Evolutionary conservation across 1,140 invertebrate species (phyloP).

Genomic region (Bombus turneri): DNA sequence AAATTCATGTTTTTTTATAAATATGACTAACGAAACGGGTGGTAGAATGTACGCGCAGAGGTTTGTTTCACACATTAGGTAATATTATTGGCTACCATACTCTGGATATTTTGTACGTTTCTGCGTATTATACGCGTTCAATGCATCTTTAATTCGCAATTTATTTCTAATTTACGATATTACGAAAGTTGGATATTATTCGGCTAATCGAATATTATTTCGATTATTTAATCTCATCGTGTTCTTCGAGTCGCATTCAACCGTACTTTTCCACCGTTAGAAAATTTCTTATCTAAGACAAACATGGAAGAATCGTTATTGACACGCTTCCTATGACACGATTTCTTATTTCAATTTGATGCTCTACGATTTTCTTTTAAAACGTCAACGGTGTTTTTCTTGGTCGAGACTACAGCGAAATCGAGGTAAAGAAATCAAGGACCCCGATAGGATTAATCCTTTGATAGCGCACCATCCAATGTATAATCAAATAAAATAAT

Average conservation of each 20-base stretch:
- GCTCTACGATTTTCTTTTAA: not conserved
- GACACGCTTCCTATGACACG: no score
- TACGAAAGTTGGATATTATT: not conserved
- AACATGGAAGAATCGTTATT: not conserved
- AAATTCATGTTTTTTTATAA: not conserved
- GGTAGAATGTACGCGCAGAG: not conserved
- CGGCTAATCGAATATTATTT: not conserved
- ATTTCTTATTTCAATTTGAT: not conserved
- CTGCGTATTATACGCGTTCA: not conserved
- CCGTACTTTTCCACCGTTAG: not conserved
- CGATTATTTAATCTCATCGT: not conserved
- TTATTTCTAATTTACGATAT: not conserved
- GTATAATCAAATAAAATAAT: no score
- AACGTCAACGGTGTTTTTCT: not conserved
- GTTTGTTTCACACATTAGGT: not conserved
- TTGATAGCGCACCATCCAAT: no score
- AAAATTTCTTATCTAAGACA: not conserved
- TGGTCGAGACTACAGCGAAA: no score
- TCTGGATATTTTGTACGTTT: not conserved
- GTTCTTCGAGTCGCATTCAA: not conserved
- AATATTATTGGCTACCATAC: not conserved
- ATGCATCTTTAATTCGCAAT: not conserved
- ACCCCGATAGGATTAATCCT: no score
- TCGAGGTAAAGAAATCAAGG: no score
- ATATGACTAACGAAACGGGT: not conserved